Evolutionary conservation across 1,140 invertebrate genomes (phyloP).

Genomic region (Coelopa frigida): DNA sequence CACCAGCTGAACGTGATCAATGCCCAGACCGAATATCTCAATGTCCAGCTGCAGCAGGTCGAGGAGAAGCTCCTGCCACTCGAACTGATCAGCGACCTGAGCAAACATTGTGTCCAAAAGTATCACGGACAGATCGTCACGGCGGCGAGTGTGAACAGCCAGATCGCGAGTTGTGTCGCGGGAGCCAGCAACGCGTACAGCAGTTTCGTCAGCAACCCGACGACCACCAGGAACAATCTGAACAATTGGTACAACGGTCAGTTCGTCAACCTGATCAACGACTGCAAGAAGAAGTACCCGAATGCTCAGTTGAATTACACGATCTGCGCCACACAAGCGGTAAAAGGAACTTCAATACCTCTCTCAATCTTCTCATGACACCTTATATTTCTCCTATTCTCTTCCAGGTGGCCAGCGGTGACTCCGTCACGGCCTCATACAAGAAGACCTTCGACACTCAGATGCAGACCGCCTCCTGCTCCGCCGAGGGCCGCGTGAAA

Average conservation of each 20-base stretch:
- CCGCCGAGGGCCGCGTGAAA: background rate
- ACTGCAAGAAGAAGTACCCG: background rate
- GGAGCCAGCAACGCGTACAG: background rate
- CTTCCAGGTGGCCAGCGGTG: background rate
- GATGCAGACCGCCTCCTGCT: background rate
- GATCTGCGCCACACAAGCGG: background rate
- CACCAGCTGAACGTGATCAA: background rate
- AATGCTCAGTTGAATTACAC: background rate
- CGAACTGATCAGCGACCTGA: constrained; percentile 4
- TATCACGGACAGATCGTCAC: background rate
- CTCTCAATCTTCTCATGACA: background rate
- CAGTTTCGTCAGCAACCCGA: background rate
- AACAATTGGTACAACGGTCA: background rate
- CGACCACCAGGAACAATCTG: background rate
- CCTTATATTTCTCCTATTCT: background rate
- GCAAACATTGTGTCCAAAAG: constrained; percentile 8
- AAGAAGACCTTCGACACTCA: background rate
- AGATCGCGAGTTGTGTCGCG: constrained; percentile 1
- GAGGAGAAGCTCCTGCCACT: background rate
- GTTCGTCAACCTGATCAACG: background rate
- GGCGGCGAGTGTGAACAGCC: background rate
- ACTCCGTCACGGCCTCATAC: background rate
- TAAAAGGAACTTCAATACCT: too few species aligned
- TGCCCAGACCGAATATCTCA: background rate
- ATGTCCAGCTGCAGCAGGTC: background rate